These are phyloP conservation scores for Bubalus kerabau DNA, from an alignment of 2,113 vertebrate species.

Conservation along the genomic window DNA sequence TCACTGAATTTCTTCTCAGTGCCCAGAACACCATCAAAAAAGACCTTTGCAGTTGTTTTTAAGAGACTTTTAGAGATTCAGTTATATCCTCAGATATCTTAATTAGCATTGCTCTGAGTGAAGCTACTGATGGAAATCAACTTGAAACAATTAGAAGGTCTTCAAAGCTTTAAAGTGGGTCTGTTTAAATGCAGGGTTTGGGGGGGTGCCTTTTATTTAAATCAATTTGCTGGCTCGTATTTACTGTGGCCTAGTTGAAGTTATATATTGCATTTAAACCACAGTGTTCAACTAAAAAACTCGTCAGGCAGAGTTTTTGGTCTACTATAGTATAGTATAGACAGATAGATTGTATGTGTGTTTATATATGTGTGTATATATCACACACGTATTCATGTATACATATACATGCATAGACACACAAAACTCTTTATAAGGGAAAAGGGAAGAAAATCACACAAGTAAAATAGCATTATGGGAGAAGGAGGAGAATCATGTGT, in stretches of 20 bases:
- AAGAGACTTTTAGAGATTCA: conserved; percentile 41
- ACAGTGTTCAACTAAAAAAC: neutral
- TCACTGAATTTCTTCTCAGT: conserved; percentile 1
- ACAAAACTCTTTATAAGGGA: neutral
- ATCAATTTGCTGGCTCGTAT: neutral
- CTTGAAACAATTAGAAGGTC: conserved; percentile 4
- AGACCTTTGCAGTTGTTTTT: conserved; percentile 40
- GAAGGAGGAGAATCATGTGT: neutral
- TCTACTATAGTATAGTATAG: neutral
- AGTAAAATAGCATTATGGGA: neutral
- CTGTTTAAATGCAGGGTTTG: neutral
- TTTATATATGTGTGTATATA: neutral
- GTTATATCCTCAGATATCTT: conserved; percentile 35
- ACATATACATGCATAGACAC: neutral
- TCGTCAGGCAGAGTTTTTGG: neutral
- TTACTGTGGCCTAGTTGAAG: conserved; percentile 21
- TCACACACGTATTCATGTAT: neutral
- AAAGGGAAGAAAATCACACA: neutral
- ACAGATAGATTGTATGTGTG: neutral
- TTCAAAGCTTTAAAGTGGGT: neutral
- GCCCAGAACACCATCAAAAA: neutral
- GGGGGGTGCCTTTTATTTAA: neutral
- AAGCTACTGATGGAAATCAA: conserved; percentile 30
- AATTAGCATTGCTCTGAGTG: conserved; percentile 32
- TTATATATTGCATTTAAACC: conserved; percentile 8